Evolutionary conservation across 1,140 invertebrate genomes (phyloP).

Genomic region (Drosophila tristis): DNA sequence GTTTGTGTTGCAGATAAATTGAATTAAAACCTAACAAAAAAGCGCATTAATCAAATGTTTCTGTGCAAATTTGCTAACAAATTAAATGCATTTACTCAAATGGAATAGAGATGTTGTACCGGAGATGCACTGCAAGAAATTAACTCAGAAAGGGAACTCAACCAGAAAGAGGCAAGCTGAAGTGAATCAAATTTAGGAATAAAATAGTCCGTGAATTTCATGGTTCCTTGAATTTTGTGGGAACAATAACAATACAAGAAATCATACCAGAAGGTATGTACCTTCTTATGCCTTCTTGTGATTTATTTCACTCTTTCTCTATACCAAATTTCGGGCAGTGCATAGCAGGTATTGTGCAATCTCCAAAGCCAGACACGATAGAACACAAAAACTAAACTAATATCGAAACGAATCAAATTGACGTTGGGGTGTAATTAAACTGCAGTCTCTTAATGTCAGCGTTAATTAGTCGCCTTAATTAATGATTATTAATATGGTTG

Average conservation of each 20-base stretch:
- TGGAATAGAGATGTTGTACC: slow-evolving; percentile 58
- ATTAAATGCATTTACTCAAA: slow-evolving; percentile 52
- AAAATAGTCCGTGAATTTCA: too few species aligned
- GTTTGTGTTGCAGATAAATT: slow-evolving; percentile 66
- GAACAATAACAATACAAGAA: too few species aligned
- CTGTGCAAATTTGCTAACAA: slow-evolving; percentile 46
- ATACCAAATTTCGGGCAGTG: background rate
- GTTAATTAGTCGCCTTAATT: slow-evolving; percentile 81
- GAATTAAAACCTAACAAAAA: slow-evolving; percentile 77
- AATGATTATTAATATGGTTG: slow-evolving; percentile 82
- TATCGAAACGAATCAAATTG: slow-evolving; percentile 16
- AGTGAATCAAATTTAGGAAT: too few species aligned
- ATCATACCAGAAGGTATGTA: too few species aligned
- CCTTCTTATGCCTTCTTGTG: background rate
- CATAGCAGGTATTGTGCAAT: background rate
- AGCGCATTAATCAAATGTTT: slow-evolving; percentile 53
- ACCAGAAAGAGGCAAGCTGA: too few species aligned
- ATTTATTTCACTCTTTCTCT: background rate
- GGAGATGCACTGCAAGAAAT: slow-evolving; percentile 14
- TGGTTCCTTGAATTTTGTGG: too few species aligned
- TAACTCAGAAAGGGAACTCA: background rate
- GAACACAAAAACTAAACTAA: slow-evolving; percentile 23
- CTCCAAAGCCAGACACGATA: background rate
- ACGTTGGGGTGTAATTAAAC: slow-evolving; percentile 61
- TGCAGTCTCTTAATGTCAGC: slow-evolving; percentile 80